Evolutionary conservation across 2,888 invertebrate species (phyloP).

Genomic region (Sylvicola fuscatus): DNA sequence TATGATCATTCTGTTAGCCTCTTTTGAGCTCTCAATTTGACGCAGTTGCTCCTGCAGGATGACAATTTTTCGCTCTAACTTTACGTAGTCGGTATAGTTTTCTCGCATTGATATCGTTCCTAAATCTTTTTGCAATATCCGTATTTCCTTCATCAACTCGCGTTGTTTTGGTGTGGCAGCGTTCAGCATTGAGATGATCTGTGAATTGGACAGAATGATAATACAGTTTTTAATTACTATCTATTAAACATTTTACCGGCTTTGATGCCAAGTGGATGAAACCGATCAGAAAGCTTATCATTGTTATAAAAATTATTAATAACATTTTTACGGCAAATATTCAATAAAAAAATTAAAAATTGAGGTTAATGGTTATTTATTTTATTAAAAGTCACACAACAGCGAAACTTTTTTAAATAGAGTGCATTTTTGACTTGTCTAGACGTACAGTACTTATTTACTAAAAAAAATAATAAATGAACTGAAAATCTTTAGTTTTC

Average conservation of each 20-base stretch:
- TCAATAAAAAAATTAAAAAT: too few species aligned
- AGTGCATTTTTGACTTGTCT: too few species aligned
- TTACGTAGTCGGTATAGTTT: conserved; percentile 7
- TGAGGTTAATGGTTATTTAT: too few species aligned
- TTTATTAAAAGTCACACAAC: too few species aligned
- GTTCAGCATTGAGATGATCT: too few species aligned
- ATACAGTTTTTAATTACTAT: too few species aligned
- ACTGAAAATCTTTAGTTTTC: too few species aligned
- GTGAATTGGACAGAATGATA: conserved; percentile 1
- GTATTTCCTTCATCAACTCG: conserved; percentile 4
- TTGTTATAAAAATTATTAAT: conserved; percentile 11
- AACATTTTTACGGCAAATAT: too few species aligned
- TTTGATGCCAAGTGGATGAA: conserved; percentile 12
- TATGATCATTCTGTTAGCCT: conserved; percentile 3
- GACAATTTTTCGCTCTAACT: conserved; percentile 8
- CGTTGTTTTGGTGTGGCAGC: too few species aligned
- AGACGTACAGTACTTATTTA: too few species aligned
- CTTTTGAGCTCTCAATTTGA: neutral
- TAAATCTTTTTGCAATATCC: conserved; percentile 4
- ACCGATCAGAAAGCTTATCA: conserved; percentile 11
- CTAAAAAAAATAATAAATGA: too few species aligned
- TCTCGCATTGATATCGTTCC: conserved; percentile 7
- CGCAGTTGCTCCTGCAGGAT: conserved; percentile 5
- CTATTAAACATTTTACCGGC: conserved; percentile 10
- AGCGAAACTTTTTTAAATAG: too few species aligned